Conservation (phyloP, 2,797 vertebrate species). For the Varecia variegata region DNA sequence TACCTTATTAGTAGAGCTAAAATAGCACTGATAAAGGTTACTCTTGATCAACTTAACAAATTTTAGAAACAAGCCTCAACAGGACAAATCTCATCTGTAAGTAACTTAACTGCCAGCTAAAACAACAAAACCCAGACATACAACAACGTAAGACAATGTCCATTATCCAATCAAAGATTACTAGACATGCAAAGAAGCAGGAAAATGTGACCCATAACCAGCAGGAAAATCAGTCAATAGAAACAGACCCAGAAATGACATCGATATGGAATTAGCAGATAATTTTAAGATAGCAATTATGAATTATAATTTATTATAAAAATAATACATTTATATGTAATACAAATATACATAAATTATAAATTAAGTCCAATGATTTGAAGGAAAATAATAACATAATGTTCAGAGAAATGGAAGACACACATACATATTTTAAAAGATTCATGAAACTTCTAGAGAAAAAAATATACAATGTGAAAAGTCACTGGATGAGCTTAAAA, state of each 20-base stretch:
- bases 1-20: background rate
- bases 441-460: background rate
- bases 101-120: background rate
- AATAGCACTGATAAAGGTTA: background rate
- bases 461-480: background rate
- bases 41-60: background rate
- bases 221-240: background rate
- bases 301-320: background rate
- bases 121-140: background rate
- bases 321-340: background rate
- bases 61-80: background rate
- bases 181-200: background rate
- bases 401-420: background rate
- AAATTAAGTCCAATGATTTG: background rate
- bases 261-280: background rate
- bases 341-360: background rate
- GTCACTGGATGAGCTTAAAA: background rate
- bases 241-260: background rate
- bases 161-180: background rate
- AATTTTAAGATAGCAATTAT: background rate
- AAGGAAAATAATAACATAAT: background rate
- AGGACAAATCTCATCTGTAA: background rate
- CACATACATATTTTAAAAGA: background rate
- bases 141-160: background rate
- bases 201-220: background rate